phyloP scores from a whole-genome alignment of 1,140 invertebrate genomes.

The Drosophila trapezifrons region DNA sequence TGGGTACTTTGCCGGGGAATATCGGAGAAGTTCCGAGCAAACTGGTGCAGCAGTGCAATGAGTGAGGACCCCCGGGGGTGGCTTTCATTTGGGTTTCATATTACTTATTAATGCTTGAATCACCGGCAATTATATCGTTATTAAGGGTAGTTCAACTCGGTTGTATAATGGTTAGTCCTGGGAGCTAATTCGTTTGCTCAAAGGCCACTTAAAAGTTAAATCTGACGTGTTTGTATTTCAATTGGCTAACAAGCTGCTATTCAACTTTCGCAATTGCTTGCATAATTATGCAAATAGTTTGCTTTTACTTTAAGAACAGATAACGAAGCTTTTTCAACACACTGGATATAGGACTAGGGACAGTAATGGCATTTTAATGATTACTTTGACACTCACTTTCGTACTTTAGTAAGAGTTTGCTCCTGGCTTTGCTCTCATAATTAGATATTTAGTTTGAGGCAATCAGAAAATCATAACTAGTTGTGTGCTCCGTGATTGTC shows the following conservation, averaged over 20 bases:
- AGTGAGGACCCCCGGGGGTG: neutral
- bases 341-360: neutral
- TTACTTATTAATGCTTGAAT: constrained; percentile 60
- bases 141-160: constrained; percentile 15
- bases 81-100: constrained; percentile 16
- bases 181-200: neutral
- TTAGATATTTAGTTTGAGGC: neutral
- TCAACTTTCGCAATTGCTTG: constrained; percentile 1
- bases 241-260: constrained; percentile 3
- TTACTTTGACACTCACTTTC: neutral
- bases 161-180: constrained; percentile 3
- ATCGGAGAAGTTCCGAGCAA: constrained; percentile 12
- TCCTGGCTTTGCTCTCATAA: neutral
- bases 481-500: too few relatives aligned
- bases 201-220: constrained; percentile 13
- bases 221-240: constrained; percentile 1
- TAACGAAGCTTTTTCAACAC: neutral
- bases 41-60: constrained; percentile 71
- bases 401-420: neutral
- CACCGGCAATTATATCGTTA: constrained; percentile 29
- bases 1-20: constrained; percentile 42
- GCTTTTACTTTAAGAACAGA: neutral
- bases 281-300: constrained; percentile 5
- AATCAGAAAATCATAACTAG: neutral
- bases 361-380: neutral